phyloP scores from a whole-genome alignment of 2,113 vertebrate species.

The Platichthys flesus region DNA sequence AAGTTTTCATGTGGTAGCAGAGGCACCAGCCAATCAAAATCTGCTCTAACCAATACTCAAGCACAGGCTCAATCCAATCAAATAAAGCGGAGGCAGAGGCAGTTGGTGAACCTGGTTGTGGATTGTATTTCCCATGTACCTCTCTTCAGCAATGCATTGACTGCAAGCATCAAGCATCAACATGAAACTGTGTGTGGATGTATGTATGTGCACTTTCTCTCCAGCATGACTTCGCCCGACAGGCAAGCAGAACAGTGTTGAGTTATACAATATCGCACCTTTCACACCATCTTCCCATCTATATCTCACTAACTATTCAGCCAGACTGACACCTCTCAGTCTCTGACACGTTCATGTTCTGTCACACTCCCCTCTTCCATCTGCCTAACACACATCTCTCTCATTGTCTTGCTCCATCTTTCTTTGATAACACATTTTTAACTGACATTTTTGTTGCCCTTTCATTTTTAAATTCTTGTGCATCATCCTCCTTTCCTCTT shows the following conservation, averaged over 20 bases:
- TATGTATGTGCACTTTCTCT: neutral
- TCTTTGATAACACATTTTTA: constrained; percentile 1
- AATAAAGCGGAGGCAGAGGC: too few species aligned
- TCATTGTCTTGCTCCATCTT: constrained; percentile 32
- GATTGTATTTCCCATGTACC: too few species aligned
- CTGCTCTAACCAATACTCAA: too few species aligned
- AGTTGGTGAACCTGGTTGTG: too few species aligned
- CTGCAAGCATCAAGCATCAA: too few species aligned
- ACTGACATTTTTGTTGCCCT: neutral
- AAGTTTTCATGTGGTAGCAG: too few species aligned
- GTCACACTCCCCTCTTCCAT: constrained; percentile 59
- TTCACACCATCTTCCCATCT: constrained; percentile 29
- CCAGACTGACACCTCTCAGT: constrained; percentile 17
- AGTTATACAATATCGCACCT: constrained; percentile 58
- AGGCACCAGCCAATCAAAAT: too few species aligned
- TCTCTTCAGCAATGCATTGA: too few species aligned
- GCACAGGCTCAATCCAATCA: too few species aligned
- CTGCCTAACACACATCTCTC: constrained; percentile 53
- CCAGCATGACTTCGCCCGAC: constrained; percentile 1
- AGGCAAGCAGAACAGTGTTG: constrained; percentile 21
- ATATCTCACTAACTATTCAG: constrained; percentile 56
- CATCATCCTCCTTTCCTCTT: neutral
- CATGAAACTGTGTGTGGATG: too few species aligned
- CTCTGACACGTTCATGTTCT: constrained; percentile 57
- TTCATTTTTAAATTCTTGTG: neutral